Evolutionary conservation across 2,888 invertebrate species (phyloP).

Genomic region (Tetramorium bicarinatum): DNA sequence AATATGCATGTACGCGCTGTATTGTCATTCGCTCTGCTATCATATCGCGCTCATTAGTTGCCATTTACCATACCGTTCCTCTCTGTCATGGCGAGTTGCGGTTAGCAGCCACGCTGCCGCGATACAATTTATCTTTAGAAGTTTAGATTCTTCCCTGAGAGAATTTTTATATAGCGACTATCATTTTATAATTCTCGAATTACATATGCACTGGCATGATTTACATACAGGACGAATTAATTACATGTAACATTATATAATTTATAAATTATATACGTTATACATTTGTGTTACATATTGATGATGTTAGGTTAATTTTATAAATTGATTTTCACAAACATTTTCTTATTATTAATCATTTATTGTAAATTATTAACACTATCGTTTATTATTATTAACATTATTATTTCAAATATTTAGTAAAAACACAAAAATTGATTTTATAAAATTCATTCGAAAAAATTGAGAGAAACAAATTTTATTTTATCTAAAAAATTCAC

Average conservation of each 20-base stretch:
- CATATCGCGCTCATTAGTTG: slow-evolving; percentile 72
- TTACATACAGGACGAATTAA: background rate
- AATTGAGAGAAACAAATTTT: background rate
- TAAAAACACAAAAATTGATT: background rate
- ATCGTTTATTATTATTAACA: no score
- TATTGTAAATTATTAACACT: background rate
- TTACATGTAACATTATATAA: background rate
- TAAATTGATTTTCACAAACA: background rate
- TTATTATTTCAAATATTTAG: background rate
- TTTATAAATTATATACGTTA: background rate
- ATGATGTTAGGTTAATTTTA: background rate
- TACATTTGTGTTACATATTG: background rate
- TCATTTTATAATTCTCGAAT: background rate
- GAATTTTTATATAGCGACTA: background rate
- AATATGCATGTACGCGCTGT: slow-evolving; percentile 25
- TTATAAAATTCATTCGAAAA: background rate
- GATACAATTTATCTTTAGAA: slow-evolving; percentile 70
- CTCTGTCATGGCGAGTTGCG: slow-evolving; percentile 65
- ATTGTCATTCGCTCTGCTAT: slow-evolving; percentile 62
- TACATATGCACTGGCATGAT: background rate
- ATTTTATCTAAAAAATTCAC: background rate
- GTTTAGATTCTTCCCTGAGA: slow-evolving; percentile 51
- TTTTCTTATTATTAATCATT: slow-evolving; percentile 6
- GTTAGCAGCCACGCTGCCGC: slow-evolving; percentile 57
- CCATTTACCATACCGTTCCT: slow-evolving; percentile 59